Conservation (phyloP, 2,113 vertebrate species). For the Ceyx melanurus region DNA sequence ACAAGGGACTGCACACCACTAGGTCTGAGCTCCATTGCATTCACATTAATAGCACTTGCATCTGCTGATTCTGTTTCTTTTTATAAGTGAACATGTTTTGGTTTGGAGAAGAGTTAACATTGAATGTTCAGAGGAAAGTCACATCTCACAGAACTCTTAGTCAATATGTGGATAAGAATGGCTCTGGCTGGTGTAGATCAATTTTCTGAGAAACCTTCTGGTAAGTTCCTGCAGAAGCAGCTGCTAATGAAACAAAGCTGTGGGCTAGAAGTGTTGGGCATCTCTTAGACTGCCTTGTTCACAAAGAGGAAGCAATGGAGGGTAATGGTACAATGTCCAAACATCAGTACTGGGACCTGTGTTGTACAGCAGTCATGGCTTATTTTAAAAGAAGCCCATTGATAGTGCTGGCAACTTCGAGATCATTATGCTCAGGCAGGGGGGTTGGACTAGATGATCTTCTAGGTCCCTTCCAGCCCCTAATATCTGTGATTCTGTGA, state of each 20-base stretch:
- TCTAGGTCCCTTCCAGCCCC: too few species aligned
- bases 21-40: background rate
- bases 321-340: background rate
- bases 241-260: background rate
- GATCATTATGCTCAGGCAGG: background rate
- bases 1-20: background rate
- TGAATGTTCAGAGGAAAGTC: background rate
- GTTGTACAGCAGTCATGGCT: background rate
- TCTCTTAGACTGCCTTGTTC: background rate
- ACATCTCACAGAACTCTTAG: background rate
- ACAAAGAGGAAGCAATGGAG: background rate
- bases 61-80: too few species aligned
- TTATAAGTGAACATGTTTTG: background rate
- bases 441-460: too few species aligned
- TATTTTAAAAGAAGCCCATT: background rate
- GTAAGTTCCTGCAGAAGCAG: background rate
- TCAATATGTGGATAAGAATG: background rate
- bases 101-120: background rate
- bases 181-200: background rate
- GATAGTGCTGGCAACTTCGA: background rate
- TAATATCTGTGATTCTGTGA: too few species aligned
- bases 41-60: background rate
- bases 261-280: background rate
- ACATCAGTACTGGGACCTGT: background rate
- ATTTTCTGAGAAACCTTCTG: background rate